Evolutionary conservation across 2,113 vertebrate species (phyloP).

Genomic region (Callorhinus ursinus): DNA sequence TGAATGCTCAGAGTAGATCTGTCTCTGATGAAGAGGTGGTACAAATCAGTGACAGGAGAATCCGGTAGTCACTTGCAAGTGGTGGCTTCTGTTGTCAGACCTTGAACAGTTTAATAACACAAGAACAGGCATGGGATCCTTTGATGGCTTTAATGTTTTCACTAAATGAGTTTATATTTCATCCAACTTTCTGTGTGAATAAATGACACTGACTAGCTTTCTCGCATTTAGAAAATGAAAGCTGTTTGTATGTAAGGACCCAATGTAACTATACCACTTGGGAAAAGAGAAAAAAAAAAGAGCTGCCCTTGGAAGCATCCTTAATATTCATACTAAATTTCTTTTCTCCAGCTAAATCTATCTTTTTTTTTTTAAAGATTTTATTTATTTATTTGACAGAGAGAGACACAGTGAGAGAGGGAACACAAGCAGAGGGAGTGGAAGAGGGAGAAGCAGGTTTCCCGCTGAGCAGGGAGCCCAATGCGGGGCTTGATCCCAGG

Average conservation of each 20-base stretch:
- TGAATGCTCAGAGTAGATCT: slow-evolving; percentile 61
- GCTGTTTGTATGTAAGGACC: neutral
- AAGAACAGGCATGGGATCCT: slow-evolving; percentile 19
- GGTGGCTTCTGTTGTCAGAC: neutral
- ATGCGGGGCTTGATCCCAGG: too few species aligned
- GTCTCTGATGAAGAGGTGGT: slow-evolving; percentile 38
- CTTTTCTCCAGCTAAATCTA: neutral
- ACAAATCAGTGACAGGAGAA: slow-evolving; percentile 56
- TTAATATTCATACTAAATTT: neutral
- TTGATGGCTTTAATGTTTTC: slow-evolving; percentile 38
- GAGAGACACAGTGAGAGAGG: too few species aligned
- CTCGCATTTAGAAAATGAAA: slow-evolving; percentile 1
- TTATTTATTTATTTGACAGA: too few species aligned
- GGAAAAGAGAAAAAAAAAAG: neutral
- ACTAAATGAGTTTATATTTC: slow-evolving; percentile 33
- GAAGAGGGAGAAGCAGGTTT: too few species aligned
- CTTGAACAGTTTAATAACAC: slow-evolving; percentile 1
- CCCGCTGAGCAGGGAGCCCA: too few species aligned
- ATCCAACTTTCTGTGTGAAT: neutral
- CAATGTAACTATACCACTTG: neutral
- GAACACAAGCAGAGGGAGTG: too few species aligned
- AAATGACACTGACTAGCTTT: slow-evolving; percentile 19
- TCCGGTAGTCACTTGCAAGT: slow-evolving; percentile 42
- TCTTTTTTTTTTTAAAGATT: too few species aligned
- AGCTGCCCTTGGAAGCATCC: neutral